phyloP scores from a whole-genome alignment of 2,113 vertebrate species.

The Siniperca knerii region DNA sequence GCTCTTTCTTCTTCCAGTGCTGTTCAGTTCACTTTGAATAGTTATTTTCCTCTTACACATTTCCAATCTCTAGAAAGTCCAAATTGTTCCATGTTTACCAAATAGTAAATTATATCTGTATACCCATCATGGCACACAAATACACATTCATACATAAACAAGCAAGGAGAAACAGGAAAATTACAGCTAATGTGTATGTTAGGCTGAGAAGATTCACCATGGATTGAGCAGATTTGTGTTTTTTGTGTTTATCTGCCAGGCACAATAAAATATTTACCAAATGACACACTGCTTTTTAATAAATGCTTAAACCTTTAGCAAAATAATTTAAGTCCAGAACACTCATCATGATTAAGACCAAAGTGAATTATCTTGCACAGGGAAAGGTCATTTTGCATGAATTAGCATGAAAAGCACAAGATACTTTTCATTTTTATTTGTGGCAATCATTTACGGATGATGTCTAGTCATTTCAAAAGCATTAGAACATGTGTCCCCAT shows the following conservation, averaged over 20 bases:
- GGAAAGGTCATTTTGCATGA: slow-evolving; percentile 24
- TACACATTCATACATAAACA: not conserved
- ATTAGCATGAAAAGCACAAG: slow-evolving; percentile 1
- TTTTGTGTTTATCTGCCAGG: not conserved
- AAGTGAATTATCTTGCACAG: slow-evolving; percentile 23
- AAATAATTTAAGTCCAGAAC: not conserved
- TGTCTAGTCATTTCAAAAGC: not conserved
- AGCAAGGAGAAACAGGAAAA: not conserved
- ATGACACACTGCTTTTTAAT: not conserved
- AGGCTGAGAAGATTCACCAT: not conserved
- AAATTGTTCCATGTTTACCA: slow-evolving; percentile 49
- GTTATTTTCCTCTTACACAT: slow-evolving; percentile 53
- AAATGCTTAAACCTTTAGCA: not conserved
- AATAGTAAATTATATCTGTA: slow-evolving; percentile 7
- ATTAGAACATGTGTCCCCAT: not conserved
- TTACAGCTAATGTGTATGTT: not conserved
- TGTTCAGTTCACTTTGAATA: slow-evolving; percentile 66
- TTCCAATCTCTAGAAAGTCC: slow-evolving; percentile 49
- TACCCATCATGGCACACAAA: not conserved
- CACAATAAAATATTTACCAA: not conserved
- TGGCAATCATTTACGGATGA: not conserved
- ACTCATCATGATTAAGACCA: not conserved
- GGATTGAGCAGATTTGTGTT: not conserved
- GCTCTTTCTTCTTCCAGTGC: slow-evolving; percentile 60
- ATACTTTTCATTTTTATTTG: not conserved